phyloP scores from a whole-genome alignment of 2,797 vertebrate genomes.

The Molossus alvarezi region DNA sequence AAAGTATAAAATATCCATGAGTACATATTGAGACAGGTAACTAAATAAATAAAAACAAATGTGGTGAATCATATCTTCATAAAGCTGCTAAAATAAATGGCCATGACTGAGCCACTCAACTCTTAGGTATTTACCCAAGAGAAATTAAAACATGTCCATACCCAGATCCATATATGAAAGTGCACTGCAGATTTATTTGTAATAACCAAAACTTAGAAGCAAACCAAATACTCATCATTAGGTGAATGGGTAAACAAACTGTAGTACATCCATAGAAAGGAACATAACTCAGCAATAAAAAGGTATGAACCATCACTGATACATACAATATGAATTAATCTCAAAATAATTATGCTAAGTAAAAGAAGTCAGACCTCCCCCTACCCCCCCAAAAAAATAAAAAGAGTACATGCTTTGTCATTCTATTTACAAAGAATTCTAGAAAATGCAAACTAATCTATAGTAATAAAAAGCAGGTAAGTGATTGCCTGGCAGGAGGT shows the following conservation, averaged over 20 bases:
- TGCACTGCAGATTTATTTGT: background rate
- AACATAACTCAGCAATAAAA: conserved; percentile 40
- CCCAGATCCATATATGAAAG: background rate
- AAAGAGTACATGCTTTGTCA: background rate
- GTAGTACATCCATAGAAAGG: background rate
- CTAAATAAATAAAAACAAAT: conserved; percentile 55
- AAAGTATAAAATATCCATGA: conserved; percentile 40
- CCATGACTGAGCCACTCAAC: background rate
- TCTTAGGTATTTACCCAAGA: background rate
- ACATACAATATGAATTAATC: background rate
- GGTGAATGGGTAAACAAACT: conserved; percentile 11
- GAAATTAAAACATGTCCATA: background rate
- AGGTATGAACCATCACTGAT: conserved; percentile 7
- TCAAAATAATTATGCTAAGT: conserved; percentile 49
- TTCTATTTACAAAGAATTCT: background rate
- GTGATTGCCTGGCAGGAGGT: background rate
- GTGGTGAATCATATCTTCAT: background rate
- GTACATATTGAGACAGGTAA: background rate
- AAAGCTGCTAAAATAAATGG: background rate
- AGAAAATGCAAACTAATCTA: background rate
- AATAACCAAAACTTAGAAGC: conserved; percentile 58
- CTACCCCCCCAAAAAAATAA: background rate
- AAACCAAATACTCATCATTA: conserved; percentile 31
- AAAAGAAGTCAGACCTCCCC: background rate
- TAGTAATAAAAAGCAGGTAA: conserved; percentile 32